Evolutionary conservation across 2,113 vertebrate species (phyloP).

Genomic region (Ornithorhynchus anatinus): DNA sequence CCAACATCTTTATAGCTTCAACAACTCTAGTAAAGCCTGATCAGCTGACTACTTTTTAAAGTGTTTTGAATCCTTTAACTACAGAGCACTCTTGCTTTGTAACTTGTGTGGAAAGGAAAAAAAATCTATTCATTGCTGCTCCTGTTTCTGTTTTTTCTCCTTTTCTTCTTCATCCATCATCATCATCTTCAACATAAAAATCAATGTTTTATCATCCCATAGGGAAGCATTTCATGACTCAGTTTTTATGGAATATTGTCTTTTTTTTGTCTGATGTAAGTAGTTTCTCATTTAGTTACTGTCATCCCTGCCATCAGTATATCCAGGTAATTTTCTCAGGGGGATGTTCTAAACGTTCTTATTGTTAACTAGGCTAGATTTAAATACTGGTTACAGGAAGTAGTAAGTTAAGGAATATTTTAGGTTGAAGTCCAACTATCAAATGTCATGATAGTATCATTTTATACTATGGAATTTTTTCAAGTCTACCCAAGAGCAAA

Average conservation of each 20-base stretch:
- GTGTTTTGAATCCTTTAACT: no score
- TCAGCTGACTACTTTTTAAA: neutral
- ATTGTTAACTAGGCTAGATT: conserved; percentile 26
- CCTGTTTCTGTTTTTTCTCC: neutral
- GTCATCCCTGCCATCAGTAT: conserved; percentile 11
- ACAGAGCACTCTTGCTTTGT: no score
- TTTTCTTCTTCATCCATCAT: neutral
- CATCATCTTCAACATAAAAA: neutral
- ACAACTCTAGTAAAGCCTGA: rapidly evolving
- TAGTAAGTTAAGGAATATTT: neutral
- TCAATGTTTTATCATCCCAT: neutral
- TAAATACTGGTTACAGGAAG: conserved; percentile 25
- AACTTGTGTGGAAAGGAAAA: no score
- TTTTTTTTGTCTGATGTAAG: conserved; percentile 22
- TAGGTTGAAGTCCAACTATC: neutral
- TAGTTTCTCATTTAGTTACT: conserved; percentile 17
- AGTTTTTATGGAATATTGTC: conserved; percentile 3
- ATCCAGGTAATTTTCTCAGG: conserved; percentile 16
- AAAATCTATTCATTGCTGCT: neutral
- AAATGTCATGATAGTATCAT: neutral
- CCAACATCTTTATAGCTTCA: neutral
- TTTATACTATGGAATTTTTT: neutral
- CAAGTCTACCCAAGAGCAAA: neutral
- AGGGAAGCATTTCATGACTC: neutral
- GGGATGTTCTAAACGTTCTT: neutral